A percentile compares a stretch with the other conserved stretches of the same genome.
Evolutionary conservation across 2,113 vertebrate genomes (phyloP).

Genomic region (Pollachius pollachius): DNA sequence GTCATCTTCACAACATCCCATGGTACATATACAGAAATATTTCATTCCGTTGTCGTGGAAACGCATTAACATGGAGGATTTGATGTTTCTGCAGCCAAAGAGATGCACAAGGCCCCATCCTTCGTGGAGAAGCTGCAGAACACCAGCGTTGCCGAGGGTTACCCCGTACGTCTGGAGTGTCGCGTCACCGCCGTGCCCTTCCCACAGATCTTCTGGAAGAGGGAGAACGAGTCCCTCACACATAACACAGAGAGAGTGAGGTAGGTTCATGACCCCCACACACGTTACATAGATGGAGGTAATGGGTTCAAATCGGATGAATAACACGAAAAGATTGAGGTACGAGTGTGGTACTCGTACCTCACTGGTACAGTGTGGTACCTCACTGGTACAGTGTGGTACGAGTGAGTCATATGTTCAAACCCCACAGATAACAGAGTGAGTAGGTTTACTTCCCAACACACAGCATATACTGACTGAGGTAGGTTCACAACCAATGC

Average conservation of each 20-base stretch:
- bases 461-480: not conserved
- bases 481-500: constrained; percentile 9
- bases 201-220: constrained; percentile 98
- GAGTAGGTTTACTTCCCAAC: not conserved
- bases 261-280: constrained; percentile 55
- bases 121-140: constrained; percentile 97
- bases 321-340: no score
- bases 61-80: no score
- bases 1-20: not conserved
- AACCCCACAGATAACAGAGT: no score
- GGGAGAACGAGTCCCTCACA: constrained; percentile 95
- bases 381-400: no score
- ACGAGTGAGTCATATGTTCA: no score
- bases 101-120: constrained; percentile 89
- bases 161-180: constrained; percentile 92
- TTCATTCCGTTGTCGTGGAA: no score
- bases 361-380: no score
- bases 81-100: constrained; percentile 78
- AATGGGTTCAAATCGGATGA: no score
- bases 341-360: no score
- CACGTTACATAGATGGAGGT: not conserved
- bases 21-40: not conserved
- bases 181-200: constrained; percentile 83
- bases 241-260: constrained; percentile 97
- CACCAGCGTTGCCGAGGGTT: constrained; percentile 91